A percentile compares a stretch with the other conserved stretches of the same genome.
phyloP scores from a whole-genome alignment of 2,113 vertebrate species.

The Pseudorasbora parva region DNA sequence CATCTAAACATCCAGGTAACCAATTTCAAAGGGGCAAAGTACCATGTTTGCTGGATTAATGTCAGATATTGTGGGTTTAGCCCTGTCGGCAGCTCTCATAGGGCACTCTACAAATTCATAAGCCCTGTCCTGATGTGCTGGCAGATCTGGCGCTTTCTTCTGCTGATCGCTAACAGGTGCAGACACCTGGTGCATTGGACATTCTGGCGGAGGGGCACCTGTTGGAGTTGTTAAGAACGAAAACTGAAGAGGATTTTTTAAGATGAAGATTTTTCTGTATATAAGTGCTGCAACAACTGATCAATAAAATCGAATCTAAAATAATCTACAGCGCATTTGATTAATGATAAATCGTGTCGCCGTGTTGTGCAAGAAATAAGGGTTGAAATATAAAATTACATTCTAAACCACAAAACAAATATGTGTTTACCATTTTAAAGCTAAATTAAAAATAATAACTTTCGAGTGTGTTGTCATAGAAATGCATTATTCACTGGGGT shows the following conservation, averaged over 20 bases:
- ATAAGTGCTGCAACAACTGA: background rate
- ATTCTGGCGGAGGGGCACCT: conserved; percentile 67
- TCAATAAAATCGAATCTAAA: background rate
- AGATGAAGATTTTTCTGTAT: background rate
- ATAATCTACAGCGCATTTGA: background rate
- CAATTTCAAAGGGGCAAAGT: conserved; percentile 16
- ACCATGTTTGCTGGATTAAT: conserved; percentile 87
- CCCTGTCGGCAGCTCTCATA: conserved; percentile 60
- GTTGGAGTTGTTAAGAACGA: background rate
- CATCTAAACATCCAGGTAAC: background rate
- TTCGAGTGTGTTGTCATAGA: too few species aligned
- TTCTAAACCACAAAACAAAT: too few species aligned
- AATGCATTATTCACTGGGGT: too few species aligned
- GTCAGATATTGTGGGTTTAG: conserved; percentile 63
- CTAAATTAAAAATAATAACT: too few species aligned
- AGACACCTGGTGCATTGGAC: conserved; percentile 71
- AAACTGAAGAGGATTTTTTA: background rate
- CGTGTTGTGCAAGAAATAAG: too few species aligned
- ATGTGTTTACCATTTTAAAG: too few species aligned
- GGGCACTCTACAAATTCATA: conserved; percentile 86
- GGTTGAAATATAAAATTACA: too few species aligned
- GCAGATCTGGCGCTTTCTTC: conserved; percentile 63
- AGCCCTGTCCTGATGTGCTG: conserved; percentile 82
- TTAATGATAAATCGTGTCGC: background rate
- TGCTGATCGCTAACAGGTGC: conserved; percentile 21